Evolutionary conservation across 2,888 invertebrate genomes (phyloP).

Genomic region (Lasioglossum villosulum): DNA sequence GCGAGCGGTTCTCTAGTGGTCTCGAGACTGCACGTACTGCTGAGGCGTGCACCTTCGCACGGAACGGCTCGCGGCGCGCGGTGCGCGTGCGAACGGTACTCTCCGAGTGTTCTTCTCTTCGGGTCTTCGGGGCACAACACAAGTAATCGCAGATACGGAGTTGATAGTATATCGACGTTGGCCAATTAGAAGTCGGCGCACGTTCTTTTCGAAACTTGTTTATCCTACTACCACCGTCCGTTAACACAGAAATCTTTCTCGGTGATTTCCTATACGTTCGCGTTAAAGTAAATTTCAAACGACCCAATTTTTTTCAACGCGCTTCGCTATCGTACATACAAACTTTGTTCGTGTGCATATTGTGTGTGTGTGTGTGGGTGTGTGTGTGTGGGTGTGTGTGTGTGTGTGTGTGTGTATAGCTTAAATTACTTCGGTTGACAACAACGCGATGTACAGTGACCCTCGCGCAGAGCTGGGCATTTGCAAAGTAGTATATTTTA

Average conservation of each 20-base stretch:
- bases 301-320: not conserved
- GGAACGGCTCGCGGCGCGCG: not conserved
- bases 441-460: too few relatives aligned
- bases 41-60: constrained; percentile 9
- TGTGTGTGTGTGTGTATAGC: too few relatives aligned
- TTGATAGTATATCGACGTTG: constrained; percentile 1
- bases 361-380: too few relatives aligned
- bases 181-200: not conserved
- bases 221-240: not conserved
- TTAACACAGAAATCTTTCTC: not conserved
- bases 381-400: too few relatives aligned
- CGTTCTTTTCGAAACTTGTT: not conserved
- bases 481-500: too few relatives aligned
- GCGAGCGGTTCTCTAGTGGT: constrained; percentile 10
- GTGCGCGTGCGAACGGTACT: not conserved
- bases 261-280: not conserved
- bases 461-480: too few relatives aligned
- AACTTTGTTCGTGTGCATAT: too few relatives aligned
- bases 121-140: constrained; percentile 4
- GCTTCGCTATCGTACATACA: not conserved
- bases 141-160: not conserved
- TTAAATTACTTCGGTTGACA: too few relatives aligned
- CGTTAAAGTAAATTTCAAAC: not conserved
- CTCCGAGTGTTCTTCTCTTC: not conserved
- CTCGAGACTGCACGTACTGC: constrained; percentile 13